These are phyloP conservation scores for Drosophila elegans DNA, from an alignment of 1,140 invertebrate genomes.

Conservation along the genomic window DNA sequence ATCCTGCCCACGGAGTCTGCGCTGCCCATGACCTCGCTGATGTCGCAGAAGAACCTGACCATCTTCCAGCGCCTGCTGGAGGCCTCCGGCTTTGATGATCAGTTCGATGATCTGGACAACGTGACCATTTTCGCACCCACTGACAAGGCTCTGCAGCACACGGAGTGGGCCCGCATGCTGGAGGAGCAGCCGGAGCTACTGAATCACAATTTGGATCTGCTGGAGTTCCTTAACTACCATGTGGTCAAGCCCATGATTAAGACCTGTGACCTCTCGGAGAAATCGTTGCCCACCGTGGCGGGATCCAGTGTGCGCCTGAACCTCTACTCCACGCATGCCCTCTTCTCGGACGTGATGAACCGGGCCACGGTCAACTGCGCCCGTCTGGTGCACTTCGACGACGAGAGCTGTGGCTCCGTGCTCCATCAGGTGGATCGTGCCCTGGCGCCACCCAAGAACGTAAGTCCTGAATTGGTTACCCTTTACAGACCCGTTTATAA, in stretches of 20 bases:
- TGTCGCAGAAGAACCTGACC: slow-evolving; percentile 85
- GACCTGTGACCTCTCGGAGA: slow-evolving; percentile 86
- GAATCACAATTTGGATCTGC: slow-evolving; percentile 84
- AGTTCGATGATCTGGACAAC: slow-evolving; percentile 86
- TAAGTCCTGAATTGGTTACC: slow-evolving; percentile 10
- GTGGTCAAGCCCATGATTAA: slow-evolving; percentile 85
- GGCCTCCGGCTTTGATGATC: slow-evolving; percentile 86
- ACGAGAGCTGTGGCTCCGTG: slow-evolving; percentile 87
- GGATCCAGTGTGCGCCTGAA: slow-evolving; percentile 86
- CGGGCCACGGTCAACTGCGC: slow-evolving; percentile 88
- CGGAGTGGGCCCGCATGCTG: slow-evolving; percentile 81
- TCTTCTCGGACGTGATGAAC: slow-evolving; percentile 86
- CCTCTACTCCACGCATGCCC: slow-evolving; percentile 86
- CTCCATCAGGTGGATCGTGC: slow-evolving; percentile 87
- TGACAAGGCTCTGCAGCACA: slow-evolving; percentile 87
- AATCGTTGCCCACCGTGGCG: slow-evolving; percentile 84
- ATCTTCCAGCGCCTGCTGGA: slow-evolving; percentile 85
- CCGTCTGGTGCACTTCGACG: slow-evolving; percentile 86
- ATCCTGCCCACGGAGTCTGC: slow-evolving; percentile 87
- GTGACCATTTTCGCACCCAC: slow-evolving; percentile 88
- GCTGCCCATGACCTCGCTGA: slow-evolving; percentile 84
- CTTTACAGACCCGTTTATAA: too few species aligned
- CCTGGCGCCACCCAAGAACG: slow-evolving; percentile 86
- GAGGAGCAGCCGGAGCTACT: slow-evolving; percentile 83
- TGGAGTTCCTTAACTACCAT: slow-evolving; percentile 87